Conservation (phyloP, 2,113 vertebrate species). For the Ovis canadensis region DNA sequence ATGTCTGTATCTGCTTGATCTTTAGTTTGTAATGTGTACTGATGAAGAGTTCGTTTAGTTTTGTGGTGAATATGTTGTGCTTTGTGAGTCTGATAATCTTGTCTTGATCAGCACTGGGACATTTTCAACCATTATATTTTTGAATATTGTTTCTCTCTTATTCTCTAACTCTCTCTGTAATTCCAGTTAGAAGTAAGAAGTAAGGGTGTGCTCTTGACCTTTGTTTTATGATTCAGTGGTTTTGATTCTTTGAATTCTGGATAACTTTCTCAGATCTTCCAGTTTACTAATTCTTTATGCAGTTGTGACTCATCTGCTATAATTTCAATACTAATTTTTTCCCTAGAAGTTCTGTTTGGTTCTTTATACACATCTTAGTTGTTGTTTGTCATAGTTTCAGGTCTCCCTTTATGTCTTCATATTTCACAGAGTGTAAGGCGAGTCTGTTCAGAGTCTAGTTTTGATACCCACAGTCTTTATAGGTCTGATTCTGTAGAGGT, state of each 20-base stretch:
- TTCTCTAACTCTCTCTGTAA: neutral
- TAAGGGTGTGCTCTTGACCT: neutral
- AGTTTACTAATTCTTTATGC: neutral
- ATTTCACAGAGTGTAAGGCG: neutral
- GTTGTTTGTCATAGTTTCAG: neutral
- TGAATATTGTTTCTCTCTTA: neutral
- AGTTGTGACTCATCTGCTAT: neutral
- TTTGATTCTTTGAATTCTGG: slow-evolving; percentile 14
- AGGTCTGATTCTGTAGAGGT: neutral
- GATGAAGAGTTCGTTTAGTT: neutral
- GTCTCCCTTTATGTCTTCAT: neutral
- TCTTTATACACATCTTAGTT: neutral
- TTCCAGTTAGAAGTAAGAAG: neutral
- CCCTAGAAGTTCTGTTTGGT: neutral
- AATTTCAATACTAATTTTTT: neutral
- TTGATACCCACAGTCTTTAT: neutral
- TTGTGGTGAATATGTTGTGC: neutral
- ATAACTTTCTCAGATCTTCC: neutral
- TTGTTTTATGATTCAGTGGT: neutral
- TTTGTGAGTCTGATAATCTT: neutral
- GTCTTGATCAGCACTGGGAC: neutral
- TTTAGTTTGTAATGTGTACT: neutral
- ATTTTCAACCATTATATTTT: neutral
- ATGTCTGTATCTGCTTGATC: neutral
- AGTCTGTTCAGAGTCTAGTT: neutral